Percentiles rank a stretch among this genome's conserved stretches.
Conservation (phyloP, 2,797 vertebrate species). For the Peromyscus melanophrys region DNA sequence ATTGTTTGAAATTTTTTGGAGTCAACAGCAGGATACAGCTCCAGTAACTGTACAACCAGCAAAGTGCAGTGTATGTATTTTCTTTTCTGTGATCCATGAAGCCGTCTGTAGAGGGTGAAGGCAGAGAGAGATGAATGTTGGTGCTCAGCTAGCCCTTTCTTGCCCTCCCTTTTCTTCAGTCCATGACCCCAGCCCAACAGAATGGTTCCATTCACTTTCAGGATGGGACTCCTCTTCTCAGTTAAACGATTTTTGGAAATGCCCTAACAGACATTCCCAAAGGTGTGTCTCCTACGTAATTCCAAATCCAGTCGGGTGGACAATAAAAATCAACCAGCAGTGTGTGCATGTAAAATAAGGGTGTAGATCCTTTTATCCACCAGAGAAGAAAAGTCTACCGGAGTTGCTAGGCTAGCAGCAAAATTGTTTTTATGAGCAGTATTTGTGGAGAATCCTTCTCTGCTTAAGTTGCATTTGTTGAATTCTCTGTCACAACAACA, state of each 20-base stretch:
- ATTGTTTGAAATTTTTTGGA: constrained; percentile 3
- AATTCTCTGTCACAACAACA: neutral
- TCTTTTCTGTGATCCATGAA: neutral
- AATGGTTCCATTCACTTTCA: no score
- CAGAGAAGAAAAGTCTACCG: neutral
- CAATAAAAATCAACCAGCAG: neutral
- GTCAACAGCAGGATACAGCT: neutral
- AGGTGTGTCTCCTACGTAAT: neutral
- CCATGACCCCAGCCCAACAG: neutral
- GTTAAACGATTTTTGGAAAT: neutral
- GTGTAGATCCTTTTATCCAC: neutral
- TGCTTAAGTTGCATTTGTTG: neutral
- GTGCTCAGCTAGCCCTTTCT: neutral
- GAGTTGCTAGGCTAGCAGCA: neutral
- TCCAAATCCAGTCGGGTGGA: neutral
- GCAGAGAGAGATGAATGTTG: neutral
- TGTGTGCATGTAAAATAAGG: neutral
- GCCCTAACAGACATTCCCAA: neutral
- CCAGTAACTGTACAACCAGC: neutral
- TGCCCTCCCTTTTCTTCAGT: neutral
- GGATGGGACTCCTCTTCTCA: no score
- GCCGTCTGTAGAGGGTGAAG: neutral
- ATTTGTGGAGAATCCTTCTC: neutral
- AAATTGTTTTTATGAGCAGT: neutral
- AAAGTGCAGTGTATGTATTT: neutral